Conservation (phyloP, 2,797 vertebrate genomes). For the Sebastes diaconus region DNA sequence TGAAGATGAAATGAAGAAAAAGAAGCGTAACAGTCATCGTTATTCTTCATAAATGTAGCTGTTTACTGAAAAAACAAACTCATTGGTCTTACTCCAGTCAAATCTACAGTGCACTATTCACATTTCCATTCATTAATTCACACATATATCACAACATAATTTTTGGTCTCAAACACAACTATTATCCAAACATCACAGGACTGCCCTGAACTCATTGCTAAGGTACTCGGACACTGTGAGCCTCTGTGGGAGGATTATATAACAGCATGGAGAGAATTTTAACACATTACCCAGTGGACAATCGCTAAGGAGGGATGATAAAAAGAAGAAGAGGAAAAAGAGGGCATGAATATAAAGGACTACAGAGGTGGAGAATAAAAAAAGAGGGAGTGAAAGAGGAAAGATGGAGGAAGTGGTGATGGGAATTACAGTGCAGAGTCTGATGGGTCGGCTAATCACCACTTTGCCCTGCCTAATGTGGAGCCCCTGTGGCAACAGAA, state of each 20-base stretch:
- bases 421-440: slow-evolving; percentile 81
- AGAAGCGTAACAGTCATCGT: neutral
- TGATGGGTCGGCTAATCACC: slow-evolving; percentile 87
- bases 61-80: neutral
- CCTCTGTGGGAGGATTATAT: neutral
- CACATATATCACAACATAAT: neutral
- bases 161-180: neutral
- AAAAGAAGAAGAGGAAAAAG: slow-evolving; percentile 15
- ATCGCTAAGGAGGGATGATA: neutral
- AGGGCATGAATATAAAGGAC: neutral
- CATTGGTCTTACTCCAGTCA: neutral
- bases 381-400: slow-evolving; percentile 20
- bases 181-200: neutral
- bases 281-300: neutral
- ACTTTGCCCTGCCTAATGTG: slow-evolving; percentile 85
- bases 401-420: slow-evolving; percentile 55
- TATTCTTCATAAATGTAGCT: neutral
- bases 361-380: neutral
- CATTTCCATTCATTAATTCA: neutral
- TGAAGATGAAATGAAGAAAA: too few species aligned
- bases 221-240: neutral
- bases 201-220: neutral
- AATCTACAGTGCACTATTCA: neutral
- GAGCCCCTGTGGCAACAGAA: slow-evolving; percentile 85
- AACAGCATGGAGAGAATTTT: neutral